These are phyloP conservation scores for Clarias batrachus DNA, from an alignment of 2,113 vertebrate genomes.

Conservation along the genomic window DNA sequence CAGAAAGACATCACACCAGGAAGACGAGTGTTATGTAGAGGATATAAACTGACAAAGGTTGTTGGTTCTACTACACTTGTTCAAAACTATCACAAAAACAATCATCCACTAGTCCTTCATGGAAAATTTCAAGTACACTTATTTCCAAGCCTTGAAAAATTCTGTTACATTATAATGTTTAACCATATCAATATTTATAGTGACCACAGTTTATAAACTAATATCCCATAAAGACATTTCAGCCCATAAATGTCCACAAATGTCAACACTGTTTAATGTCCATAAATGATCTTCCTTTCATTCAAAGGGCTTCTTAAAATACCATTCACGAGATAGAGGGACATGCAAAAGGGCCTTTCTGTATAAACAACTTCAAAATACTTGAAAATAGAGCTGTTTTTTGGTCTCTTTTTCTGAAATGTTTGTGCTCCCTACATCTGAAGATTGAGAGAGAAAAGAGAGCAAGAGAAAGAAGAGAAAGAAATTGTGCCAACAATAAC, in stretches of 20 bases:
- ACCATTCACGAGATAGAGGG: not conserved
- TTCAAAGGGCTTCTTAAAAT: constrained; percentile 26
- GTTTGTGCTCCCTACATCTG: constrained; percentile 30
- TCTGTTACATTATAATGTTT: not conserved
- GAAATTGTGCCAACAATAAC: constrained; percentile 72
- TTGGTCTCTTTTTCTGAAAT: constrained; percentile 53
- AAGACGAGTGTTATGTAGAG: not conserved
- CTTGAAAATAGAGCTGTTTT: constrained; percentile 39
- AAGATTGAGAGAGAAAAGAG: not conserved
- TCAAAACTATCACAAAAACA: not conserved
- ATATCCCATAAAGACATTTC: constrained; percentile 9
- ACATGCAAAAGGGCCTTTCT: constrained; percentile 58
- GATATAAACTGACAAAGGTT: not conserved
- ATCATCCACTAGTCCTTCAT: not conserved
- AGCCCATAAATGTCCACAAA: constrained; percentile 27
- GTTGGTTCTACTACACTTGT: not conserved
- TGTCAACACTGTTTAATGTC: not conserved
- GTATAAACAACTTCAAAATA: constrained; percentile 43
- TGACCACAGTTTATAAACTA: constrained; percentile 6
- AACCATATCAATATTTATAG: not conserved
- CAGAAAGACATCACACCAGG: not conserved
- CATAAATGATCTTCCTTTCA: constrained; percentile 25
- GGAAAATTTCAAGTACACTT: not conserved
- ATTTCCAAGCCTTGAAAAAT: constrained; percentile 1
- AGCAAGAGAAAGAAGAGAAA: constrained; percentile 45